Conservation (phyloP, 2,113 vertebrate species). For the Enhydra lutris region DNA sequence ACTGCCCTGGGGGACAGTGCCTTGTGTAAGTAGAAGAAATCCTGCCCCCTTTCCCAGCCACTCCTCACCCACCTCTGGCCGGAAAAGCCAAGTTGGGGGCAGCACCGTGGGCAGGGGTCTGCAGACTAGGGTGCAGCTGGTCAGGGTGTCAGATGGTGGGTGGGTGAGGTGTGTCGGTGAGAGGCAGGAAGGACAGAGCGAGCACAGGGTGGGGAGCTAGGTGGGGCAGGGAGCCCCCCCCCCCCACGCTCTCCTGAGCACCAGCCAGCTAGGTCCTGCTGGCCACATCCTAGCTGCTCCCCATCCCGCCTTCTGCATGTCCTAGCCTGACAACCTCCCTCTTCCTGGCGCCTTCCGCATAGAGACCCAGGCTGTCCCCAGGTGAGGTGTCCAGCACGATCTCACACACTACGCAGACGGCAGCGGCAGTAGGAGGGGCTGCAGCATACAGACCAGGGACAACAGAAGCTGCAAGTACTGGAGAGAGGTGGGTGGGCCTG, state of each 20-base stretch:
- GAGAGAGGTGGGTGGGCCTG: background rate
- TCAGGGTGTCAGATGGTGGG: background rate
- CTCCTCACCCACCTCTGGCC: background rate
- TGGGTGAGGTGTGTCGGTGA: background rate
- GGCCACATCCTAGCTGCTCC: background rate
- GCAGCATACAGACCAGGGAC: no score
- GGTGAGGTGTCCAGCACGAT: background rate
- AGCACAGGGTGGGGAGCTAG: background rate
- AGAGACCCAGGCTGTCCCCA: background rate
- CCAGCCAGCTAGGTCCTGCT: background rate
- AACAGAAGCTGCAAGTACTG: background rate
- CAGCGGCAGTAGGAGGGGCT: background rate
- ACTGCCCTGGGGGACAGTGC: constrained; percentile 62
- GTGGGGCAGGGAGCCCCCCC: background rate
- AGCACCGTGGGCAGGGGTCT: background rate
- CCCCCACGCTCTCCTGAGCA: background rate
- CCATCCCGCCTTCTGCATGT: background rate
- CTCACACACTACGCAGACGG: background rate
- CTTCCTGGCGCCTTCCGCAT: background rate
- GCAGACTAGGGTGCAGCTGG: background rate
- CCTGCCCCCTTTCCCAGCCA: background rate
- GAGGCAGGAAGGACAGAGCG: background rate
- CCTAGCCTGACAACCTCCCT: background rate
- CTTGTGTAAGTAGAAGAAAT: constrained; percentile 37
- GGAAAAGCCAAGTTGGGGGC: background rate